Evolutionary conservation across 23 tunicate genomes (phyloP).

Genomic region (Aplidium turbinatum): DNA sequence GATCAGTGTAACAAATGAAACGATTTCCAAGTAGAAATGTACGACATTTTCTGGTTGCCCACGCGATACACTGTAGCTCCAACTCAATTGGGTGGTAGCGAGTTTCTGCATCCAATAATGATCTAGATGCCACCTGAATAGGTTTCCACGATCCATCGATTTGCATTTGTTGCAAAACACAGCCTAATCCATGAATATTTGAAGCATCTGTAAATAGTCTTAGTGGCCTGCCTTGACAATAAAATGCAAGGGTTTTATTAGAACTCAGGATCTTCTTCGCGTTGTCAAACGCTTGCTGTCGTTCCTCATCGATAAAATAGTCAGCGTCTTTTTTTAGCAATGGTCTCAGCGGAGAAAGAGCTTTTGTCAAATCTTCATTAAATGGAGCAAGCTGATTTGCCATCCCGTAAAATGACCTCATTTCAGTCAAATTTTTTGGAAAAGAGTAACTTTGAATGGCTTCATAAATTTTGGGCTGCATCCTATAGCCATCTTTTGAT

Average conservation of each 20-base stretch:
- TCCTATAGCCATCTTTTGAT: not conserved
- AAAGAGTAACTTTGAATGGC: not conserved
- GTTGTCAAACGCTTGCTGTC: not conserved
- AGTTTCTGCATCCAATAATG: slow-evolving; percentile 12
- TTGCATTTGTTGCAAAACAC: slow-evolving; percentile 9
- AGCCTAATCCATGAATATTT: slow-evolving; percentile 12
- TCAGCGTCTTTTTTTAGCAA: not conserved
- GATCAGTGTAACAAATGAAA: slow-evolving; percentile 1
- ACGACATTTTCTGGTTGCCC: slow-evolving; percentile 17
- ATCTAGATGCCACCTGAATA: slow-evolving; percentile 8
- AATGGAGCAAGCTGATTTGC: slow-evolving; percentile 10
- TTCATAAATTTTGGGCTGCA: not conserved
- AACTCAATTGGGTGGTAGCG: slow-evolving; percentile 11
- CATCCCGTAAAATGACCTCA: slow-evolving; percentile 7
- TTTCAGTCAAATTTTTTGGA: slow-evolving; percentile 3
- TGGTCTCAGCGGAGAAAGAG: slow-evolving; percentile 1
- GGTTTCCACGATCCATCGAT: slow-evolving; percentile 1
- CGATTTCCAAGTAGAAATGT: not conserved
- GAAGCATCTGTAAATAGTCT: slow-evolving; percentile 14
- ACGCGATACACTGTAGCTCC: slow-evolving; percentile 2
- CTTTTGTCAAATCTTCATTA: slow-evolving; percentile 1
- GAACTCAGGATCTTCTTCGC: slow-evolving; percentile 4
- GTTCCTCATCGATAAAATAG: slow-evolving; percentile 1
- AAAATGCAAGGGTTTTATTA: not conserved
- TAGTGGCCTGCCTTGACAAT: slow-evolving; percentile 2